These are phyloP conservation scores for Carettochelys insculpta DNA, from an alignment of 2,113 vertebrate genomes.

Conservation along the genomic window DNA sequence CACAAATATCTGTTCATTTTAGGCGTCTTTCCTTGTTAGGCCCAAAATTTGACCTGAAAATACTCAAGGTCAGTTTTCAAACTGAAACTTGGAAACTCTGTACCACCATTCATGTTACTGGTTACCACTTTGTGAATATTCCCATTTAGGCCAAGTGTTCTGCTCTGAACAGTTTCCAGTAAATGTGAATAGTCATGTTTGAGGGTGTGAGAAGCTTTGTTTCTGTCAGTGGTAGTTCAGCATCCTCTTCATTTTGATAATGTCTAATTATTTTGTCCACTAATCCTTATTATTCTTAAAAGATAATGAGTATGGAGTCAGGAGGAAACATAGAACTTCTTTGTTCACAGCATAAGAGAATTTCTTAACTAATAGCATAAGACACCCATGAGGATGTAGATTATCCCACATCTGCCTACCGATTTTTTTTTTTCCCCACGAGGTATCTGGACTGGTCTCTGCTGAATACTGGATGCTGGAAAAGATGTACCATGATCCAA, in stretches of 20 bases:
- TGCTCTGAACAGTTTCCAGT: background rate
- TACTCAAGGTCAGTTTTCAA: accelerated
- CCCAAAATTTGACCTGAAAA: background rate
- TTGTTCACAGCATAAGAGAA: background rate
- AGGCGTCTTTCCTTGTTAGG: background rate
- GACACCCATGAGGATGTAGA: background rate
- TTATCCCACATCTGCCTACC: background rate
- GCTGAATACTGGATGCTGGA: background rate
- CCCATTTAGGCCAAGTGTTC: accelerated
- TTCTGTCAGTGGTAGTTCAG: background rate
- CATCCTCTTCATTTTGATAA: background rate
- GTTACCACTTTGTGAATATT: background rate
- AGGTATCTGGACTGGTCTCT: too few species aligned
- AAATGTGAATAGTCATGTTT: accelerated
- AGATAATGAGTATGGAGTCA: background rate
- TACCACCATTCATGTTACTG: accelerated
- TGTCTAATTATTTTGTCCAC: background rate
- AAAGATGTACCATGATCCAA: too few species aligned
- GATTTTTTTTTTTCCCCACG: background rate
- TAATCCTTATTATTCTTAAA: background rate
- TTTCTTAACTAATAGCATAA: background rate
- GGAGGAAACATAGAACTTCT: background rate
- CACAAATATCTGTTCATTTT: background rate
- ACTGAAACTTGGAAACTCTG: accelerated
- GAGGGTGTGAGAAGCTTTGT: too few species aligned